Evolutionary conservation across 2,888 invertebrate species (phyloP).

Genomic region (Morinoia aosen): DNA sequence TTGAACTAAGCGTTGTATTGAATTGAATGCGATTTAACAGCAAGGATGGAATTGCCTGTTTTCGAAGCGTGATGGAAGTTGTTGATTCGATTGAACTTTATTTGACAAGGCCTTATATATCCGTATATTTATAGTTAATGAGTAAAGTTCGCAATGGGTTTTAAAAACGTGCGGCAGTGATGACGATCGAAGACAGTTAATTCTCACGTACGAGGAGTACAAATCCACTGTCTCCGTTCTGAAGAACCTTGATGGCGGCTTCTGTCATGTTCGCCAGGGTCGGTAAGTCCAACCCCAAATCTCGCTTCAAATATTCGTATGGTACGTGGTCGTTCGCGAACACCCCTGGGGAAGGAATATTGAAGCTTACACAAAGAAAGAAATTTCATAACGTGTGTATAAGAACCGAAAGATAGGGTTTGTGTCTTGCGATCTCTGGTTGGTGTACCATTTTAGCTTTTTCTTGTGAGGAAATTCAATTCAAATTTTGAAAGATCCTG

Average conservation of each 20-base stretch:
- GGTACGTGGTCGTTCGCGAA: slow-evolving; percentile 69
- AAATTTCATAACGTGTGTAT: neutral
- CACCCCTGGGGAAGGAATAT: slow-evolving; percentile 63
- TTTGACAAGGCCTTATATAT: too few relatives aligned
- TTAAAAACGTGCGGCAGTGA: neutral
- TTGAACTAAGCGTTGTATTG: too few relatives aligned
- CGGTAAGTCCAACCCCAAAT: slow-evolving; percentile 69
- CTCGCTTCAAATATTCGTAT: slow-evolving; percentile 68
- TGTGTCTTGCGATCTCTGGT: too few relatives aligned
- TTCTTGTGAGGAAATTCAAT: too few relatives aligned
- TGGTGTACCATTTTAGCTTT: too few relatives aligned
- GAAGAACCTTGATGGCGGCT: slow-evolving; percentile 72
- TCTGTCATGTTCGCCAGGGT: slow-evolving; percentile 72
- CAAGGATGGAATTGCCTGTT: too few relatives aligned
- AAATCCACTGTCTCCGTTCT: slow-evolving; percentile 62
- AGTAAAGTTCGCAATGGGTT: neutral
- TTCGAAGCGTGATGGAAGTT: too few relatives aligned
- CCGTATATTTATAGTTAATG: too few relatives aligned
- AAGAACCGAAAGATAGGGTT: too few relatives aligned
- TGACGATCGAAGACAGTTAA: neutral
- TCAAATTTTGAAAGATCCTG: too few relatives aligned
- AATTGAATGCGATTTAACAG: too few relatives aligned
- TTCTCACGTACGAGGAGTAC: slow-evolving; percentile 63
- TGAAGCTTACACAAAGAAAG: neutral
- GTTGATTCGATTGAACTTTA: too few relatives aligned